Evolutionary conservation across 2,797 vertebrate species (phyloP), one percentile per base, ranked within the genome.

Genomic region (Naso thynnoides): DNA sequence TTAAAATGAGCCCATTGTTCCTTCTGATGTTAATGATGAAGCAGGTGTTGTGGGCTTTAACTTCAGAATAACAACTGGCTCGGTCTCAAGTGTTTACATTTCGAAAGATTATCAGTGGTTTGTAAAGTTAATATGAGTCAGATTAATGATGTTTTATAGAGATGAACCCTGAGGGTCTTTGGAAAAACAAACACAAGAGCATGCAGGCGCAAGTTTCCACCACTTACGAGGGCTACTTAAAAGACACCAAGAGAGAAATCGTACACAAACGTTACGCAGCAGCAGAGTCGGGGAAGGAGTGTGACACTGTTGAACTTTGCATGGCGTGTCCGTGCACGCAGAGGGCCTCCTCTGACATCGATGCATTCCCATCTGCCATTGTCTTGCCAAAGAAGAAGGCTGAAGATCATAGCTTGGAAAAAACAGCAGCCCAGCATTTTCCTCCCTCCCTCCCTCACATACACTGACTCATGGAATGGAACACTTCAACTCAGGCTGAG

Each of bases 31-130:
- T 85, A 74, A 87, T 83, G 86, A 85, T 61, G 61, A 82, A 88
- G 89, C 93, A 94, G 93, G 93, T 94, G 93, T 78, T 76, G 82
- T 76, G 72, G 79, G 80, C 61, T 71, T 76, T 54, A 50, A 78
- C 48, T 57, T 56, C 56, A 42, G 26, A 81, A 73, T 59, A 80
- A 78, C 86, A 85, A 79, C 64, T 71, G 77, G 73, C 59, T 41
- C 55, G 0, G 48, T 57, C 42, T 75, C 45, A 42, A 62, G 64
- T 67, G 18, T 59, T 76, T 78, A 70, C 15, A 53, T 69, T 84
- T 69, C 41, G 44, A 60, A 50, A 76, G 62, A 70, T 73, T 81
- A 70, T 64, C 61, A 61, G 47, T 3, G 0, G 36, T 63, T 77
- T 76, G 10, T 49, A 60, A 77, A 74, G 78, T 76, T 53, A 59